Base-by-base conservation (phyloP, 2,113 vertebrate genomes). In the Bubo bubo region DNA sequence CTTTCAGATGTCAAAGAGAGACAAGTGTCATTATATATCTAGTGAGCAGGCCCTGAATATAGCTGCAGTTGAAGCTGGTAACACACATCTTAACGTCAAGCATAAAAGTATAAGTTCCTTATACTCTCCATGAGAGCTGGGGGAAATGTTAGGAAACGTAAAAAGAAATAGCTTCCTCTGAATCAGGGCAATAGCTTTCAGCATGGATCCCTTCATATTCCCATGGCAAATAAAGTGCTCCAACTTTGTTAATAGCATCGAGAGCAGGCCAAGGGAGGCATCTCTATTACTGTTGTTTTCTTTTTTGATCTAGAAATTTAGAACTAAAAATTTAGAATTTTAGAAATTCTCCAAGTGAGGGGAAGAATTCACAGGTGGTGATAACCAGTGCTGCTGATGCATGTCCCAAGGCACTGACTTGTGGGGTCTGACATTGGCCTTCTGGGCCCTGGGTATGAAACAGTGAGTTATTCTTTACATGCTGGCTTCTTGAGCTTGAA, bases 391-490 rank as follows among this genome's bases (percentile, higher is more conserved):
- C 27, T 45, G 28, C 21, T 28, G 28, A n/a, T 23, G 14, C 10
- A 14, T 4, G 1, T 67, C 9, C 26, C 11, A 58, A 35, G 22
- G 9, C n/a, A 84, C 18, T 24, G 26, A 27, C 18, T 1, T 3
- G 8, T 6, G 9, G 1, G 1, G 11, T 39, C 30, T 49, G 34
- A 37, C 20, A 6, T 1, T 11, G 22, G 6, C 6, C 8, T 55
- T 74, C 28, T 39, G 30, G 34, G 12, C 5, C 6, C 14, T 23
- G 1, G 8, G 3, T 35, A 4, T 41, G 32, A 70, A 93, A 63
- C 10, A 20, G 15, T 7, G 10, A 43, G 6, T 10, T 24, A 2
- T 9, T 56, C 39, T 47, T 96, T 37, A 32, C 10, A 35, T 0
- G 4, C 4, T 2, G 5, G 10, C 17, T 81, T 77, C 24, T 66